Conservation (phyloP, 1,140 invertebrate species). For the Varroa destructor region DNA sequence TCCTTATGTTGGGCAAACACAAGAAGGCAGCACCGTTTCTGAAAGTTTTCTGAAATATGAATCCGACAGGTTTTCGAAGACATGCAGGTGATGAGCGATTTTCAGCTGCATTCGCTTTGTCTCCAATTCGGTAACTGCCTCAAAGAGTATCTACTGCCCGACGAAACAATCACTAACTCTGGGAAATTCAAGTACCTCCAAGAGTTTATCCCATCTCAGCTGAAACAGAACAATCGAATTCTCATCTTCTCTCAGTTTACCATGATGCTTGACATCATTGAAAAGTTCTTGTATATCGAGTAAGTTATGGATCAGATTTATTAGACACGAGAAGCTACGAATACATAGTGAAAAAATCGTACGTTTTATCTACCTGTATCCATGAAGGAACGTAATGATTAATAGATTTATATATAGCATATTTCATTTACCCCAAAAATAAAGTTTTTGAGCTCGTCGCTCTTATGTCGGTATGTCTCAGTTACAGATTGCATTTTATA, state of each 20-base stretch:
- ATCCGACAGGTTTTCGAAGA: slow-evolving; percentile 68
- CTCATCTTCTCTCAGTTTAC: slow-evolving; percentile 28
- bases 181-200: slow-evolving; percentile 47
- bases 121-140: slow-evolving; percentile 47
- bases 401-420: too few species aligned
- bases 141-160: slow-evolving; percentile 39
- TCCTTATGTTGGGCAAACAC: too few species aligned
- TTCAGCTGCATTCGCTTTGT: slow-evolving; percentile 69
- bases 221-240: slow-evolving; percentile 39
- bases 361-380: too few species aligned
- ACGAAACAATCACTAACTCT: slow-evolving; percentile 42
- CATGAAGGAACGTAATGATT: too few species aligned
- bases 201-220: slow-evolving; percentile 40
- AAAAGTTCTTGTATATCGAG: slow-evolving; percentile 24
- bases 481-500: too few species aligned
- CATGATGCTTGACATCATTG: slow-evolving; percentile 26
- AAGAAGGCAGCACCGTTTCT: too few species aligned
- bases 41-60: too few species aligned
- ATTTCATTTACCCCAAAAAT: too few species aligned
- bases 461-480: too few species aligned
- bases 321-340: not conserved
- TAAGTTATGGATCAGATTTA: not conserved
- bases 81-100: slow-evolving; percentile 71
- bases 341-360: too few species aligned
- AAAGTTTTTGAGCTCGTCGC: too few species aligned